These are phyloP conservation scores for Gymnocephalus cernua DNA, from an alignment of 2,113 vertebrate genomes.

Conservation along the genomic window DNA sequence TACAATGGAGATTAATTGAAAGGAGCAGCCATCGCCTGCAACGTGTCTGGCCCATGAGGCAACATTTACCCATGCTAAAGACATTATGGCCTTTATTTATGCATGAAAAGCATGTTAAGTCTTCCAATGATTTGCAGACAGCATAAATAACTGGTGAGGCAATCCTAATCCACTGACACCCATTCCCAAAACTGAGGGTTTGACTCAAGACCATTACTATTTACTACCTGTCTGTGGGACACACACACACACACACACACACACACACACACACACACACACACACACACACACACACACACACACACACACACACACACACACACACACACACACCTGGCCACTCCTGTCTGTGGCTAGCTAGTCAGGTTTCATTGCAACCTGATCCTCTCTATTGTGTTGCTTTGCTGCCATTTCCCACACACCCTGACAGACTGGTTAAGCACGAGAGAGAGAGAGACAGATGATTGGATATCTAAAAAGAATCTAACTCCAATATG, in stretches of 20 bases:
- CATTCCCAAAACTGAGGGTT: not conserved
- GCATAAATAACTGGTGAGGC: not conserved
- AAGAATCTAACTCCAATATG: slow-evolving; percentile 2
- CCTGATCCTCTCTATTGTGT: slow-evolving; percentile 64
- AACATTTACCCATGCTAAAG: not conserved
- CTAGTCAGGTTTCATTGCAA: slow-evolving; percentile 71
- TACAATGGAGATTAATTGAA: not conserved
- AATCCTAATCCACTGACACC: not conserved
- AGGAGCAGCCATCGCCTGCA: not conserved
- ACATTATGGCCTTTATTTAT: not conserved
- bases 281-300: slow-evolving; percentile 5
- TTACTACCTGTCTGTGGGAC: slow-evolving; percentile 26
- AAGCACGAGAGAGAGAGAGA: slow-evolving; percentile 10
- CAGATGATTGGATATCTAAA: slow-evolving; percentile 6
- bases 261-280: slow-evolving; percentile 31
- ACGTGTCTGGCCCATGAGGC: not conserved
- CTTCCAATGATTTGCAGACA: not conserved
- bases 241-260: slow-evolving; percentile 4
- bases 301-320: slow-evolving; percentile 22
- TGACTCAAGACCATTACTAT: slow-evolving; percentile 6
- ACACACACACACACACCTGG: slow-evolving; percentile 32
- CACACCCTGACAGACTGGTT: slow-evolving; percentile 67
- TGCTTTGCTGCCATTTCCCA: slow-evolving; percentile 20
- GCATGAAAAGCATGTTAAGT: not conserved
- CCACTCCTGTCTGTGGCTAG: slow-evolving; percentile 32